A percentile compares a stretch with the other conserved stretches of the same genome.
These are phyloP conservation scores for Drosophila nigritarsus DNA, from an alignment of 2,888 invertebrate species.

Conservation along the genomic window DNA sequence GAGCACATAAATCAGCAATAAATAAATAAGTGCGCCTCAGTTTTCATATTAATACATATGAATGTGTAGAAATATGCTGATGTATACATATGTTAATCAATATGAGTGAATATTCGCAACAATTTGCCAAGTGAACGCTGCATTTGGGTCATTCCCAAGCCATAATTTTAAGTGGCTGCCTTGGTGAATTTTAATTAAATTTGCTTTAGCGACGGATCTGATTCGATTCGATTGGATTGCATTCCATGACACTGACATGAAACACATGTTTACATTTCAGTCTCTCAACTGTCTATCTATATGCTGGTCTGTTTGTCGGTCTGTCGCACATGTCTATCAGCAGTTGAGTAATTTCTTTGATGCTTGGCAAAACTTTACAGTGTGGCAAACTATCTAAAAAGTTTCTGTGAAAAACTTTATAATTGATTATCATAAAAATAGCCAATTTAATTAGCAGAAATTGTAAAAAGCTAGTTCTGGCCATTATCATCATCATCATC, in stretches of 20 bases:
- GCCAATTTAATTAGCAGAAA: conserved; percentile 69
- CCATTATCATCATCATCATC: conserved; percentile 26
- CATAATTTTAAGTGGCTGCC: conserved; percentile 63
- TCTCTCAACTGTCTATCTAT: conserved; percentile 32
- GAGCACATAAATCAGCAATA: conserved; percentile 66
- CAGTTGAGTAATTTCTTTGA: conserved; percentile 63
- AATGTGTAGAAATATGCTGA: not conserved
- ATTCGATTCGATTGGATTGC: conserved; percentile 14
- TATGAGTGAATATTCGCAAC: conserved; percentile 26
- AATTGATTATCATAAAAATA: conserved; percentile 73
- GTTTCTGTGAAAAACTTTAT: conserved; percentile 67
- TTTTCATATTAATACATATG: conserved; percentile 1
- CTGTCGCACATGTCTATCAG: conserved; percentile 25
- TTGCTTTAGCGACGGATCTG: conserved; percentile 2
- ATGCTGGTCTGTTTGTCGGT: conserved; percentile 12
- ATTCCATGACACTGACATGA: conserved; percentile 41
- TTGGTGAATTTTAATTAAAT: conserved; percentile 39
- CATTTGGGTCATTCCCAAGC: conserved; percentile 26
- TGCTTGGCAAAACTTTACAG: conserved; percentile 52
- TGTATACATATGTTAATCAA: conserved; percentile 1
- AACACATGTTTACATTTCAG: conserved; percentile 61
- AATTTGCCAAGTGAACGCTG: conserved; percentile 54
- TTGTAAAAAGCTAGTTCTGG: conserved; percentile 26
- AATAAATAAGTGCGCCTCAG: conserved; percentile 51
- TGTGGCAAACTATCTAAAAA: conserved; percentile 49